Percentiles rank a stretch among this genome's conserved stretches.
Conservation (phyloP, 2,797 vertebrate genomes). For the Ibycter americanus region DNA sequence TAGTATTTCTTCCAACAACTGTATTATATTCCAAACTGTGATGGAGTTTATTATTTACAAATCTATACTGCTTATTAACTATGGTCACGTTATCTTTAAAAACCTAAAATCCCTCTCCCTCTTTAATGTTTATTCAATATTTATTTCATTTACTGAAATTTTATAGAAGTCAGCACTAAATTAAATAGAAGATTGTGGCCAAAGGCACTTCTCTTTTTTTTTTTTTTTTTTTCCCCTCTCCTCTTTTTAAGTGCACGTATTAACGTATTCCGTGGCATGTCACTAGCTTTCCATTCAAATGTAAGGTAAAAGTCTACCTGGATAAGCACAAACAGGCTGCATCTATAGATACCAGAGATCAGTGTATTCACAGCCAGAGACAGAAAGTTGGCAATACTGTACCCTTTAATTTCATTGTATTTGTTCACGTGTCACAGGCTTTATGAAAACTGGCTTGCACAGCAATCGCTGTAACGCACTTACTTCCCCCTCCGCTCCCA, state of each 20-base stretch:
- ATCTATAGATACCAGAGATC: not conserved
- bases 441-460: not conserved
- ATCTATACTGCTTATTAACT: not conserved
- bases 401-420: not conserved
- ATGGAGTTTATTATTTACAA: not conserved
- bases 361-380: not conserved
- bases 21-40: not conserved
- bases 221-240: not conserved
- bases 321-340: not conserved
- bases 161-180: not conserved
- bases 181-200: not conserved
- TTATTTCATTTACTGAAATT: not conserved
- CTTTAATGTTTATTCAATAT: not conserved
- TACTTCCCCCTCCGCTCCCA: rapidly evolving
- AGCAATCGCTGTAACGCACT: not conserved
- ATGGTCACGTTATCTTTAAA: not conserved
- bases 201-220: not conserved
- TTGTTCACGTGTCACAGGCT: not conserved
- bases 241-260: not conserved
- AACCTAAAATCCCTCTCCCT: not conserved
- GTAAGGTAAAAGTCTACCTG: not conserved
- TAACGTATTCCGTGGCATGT: rapidly evolving
- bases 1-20: not conserved
- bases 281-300: not conserved
- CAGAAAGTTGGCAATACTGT: not conserved